These are phyloP conservation scores for Mustela erminea DNA, from an alignment of 2,797 vertebrate genomes.

Conservation along the genomic window DNA sequence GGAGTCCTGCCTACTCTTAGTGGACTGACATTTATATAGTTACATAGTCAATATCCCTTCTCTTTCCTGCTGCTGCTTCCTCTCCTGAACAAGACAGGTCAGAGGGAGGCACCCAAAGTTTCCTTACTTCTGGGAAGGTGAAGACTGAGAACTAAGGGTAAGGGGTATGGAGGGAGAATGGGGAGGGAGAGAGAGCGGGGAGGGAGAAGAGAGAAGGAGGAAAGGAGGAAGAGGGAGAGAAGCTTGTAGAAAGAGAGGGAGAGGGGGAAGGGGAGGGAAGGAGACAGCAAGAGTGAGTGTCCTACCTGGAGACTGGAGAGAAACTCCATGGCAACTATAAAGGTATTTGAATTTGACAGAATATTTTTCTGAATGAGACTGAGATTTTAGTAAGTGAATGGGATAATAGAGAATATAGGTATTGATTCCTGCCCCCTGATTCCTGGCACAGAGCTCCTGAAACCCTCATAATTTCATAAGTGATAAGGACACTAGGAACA, in stretches of 20 bases:
- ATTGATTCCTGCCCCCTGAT: neutral
- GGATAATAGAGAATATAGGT: neutral
- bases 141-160: neutral
- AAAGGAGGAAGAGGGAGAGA: neutral
- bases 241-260: neutral
- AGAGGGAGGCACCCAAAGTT: neutral
- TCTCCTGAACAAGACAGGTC: neutral
- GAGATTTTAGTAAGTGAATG: conserved; percentile 60
- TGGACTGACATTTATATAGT: neutral
- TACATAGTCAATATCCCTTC: neutral
- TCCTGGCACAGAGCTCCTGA: neutral
- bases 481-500: neutral
- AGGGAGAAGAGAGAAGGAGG: neutral
- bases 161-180: neutral
- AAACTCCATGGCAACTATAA: neutral
- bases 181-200: neutral
- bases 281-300: neutral
- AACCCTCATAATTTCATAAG: neutral
- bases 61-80: neutral
- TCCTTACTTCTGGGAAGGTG: neutral
- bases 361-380: conserved; percentile 14
- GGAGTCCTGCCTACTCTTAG: neutral
- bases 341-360: conserved; percentile 27
- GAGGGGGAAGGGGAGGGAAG: neutral
- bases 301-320: neutral